These are phyloP conservation scores for Leucania comma DNA, from an alignment of 2,888 invertebrate genomes.

Conservation along the genomic window DNA sequence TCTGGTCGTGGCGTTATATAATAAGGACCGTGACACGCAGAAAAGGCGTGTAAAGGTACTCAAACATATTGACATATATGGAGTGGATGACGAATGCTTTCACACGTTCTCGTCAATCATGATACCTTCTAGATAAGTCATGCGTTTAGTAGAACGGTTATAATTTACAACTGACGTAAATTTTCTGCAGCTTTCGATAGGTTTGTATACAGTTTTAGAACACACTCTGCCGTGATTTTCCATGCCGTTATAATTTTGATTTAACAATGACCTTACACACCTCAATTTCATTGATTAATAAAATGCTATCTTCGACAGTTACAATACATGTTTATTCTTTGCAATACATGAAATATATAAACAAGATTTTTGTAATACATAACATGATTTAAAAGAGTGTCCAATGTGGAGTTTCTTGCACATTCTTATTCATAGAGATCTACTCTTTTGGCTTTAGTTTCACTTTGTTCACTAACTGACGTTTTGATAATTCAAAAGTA, in stretches of 20 bases:
- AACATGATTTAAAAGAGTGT: too few relatives aligned
- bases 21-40: slow-evolving; percentile 12
- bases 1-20: slow-evolving; percentile 29
- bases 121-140: slow-evolving; percentile 13
- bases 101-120: slow-evolving; percentile 13
- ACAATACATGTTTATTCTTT: too few relatives aligned
- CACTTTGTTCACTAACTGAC: too few relatives aligned
- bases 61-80: slow-evolving; percentile 18
- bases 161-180: slow-evolving; percentile 1
- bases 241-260: background rate
- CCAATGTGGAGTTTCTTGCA: too few relatives aligned
- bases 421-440: too few relatives aligned
- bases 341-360: too few relatives aligned
- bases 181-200: background rate
- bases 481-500: too few relatives aligned
- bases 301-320: too few relatives aligned
- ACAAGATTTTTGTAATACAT: too few relatives aligned
- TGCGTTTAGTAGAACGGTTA: background rate
- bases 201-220: background rate
- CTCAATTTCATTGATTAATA: too few relatives aligned
- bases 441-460: too few relatives aligned
- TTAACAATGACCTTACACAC: too few relatives aligned
- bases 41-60: slow-evolving; percentile 13
- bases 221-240: background rate
- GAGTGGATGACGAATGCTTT: slow-evolving; percentile 21